Percentiles rank a stretch among this genome's conserved stretches.
Evolutionary conservation across 2,888 invertebrate species (phyloP).

Genomic region (Schizaphis graminum): DNA sequence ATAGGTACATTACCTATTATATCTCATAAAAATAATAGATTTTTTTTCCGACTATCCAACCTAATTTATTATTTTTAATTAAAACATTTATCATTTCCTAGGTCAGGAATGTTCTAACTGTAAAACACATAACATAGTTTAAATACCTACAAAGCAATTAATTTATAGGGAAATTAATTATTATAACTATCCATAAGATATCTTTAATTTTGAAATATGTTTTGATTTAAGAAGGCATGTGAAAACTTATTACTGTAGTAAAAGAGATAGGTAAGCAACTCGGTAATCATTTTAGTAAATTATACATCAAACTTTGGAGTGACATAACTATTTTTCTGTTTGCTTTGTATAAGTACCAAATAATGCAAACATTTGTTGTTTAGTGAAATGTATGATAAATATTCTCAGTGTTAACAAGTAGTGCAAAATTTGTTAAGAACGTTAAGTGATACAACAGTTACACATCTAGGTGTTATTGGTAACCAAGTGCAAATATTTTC

Average conservation of each 20-base stretch:
- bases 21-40: background rate
- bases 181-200: background rate
- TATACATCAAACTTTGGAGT: background rate
- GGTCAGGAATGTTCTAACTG: background rate
- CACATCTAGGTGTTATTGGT: background rate
- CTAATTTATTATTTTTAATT: background rate
- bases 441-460: background rate
- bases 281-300: background rate
- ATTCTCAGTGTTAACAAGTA: background rate
- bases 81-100: background rate
- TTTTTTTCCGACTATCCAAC: background rate
- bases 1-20: background rate
- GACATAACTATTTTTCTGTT: background rate
- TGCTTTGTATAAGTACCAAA: background rate
- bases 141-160: background rate
- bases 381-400: background rate
- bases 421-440: background rate
- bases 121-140: background rate
- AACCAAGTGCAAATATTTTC: background rate
- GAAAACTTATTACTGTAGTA: background rate
- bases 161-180: background rate
- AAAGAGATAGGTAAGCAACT: background rate
- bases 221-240: background rate
- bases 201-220: background rate
- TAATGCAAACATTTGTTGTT: background rate